Percentiles rank a stretch among this genome's conserved stretches.
Conservation (phyloP, 2,797 vertebrate genomes). For the Pogonophryne albipinna region DNA sequence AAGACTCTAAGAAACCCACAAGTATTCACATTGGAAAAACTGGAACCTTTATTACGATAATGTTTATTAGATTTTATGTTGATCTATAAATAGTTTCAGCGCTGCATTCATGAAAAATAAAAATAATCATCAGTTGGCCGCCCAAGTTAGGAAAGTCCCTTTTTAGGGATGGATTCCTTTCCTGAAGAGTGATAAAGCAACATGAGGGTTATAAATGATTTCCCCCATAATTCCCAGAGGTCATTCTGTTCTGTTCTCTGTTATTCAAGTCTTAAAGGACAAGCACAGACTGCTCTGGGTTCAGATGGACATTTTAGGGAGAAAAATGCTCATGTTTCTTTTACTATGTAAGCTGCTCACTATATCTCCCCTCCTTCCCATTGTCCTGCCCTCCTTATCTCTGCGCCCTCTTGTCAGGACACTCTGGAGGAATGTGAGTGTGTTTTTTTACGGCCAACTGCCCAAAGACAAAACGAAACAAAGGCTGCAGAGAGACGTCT, state of each 20-base stretch:
- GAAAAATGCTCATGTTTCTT: slow-evolving; percentile 67
- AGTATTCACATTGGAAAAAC: neutral
- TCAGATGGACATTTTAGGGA: slow-evolving; percentile 76
- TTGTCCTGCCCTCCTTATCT: slow-evolving; percentile 32
- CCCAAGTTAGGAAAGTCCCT: neutral
- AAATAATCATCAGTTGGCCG: neutral
- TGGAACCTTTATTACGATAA: neutral
- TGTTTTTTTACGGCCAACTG: slow-evolving; percentile 47
- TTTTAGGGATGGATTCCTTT: slow-evolving; percentile 14
- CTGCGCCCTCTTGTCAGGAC: slow-evolving; percentile 45
- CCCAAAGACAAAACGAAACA: slow-evolving; percentile 45
- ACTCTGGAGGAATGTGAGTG: slow-evolving; percentile 42
- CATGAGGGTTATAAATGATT: slow-evolving; percentile 29
- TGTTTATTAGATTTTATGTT: neutral
- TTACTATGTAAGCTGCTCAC: neutral
- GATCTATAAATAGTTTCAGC: neutral
- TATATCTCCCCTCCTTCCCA: neutral
- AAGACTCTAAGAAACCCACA: neutral
- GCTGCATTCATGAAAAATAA: neutral
- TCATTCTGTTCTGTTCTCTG: slow-evolving; percentile 25
- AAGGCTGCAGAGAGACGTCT: slow-evolving; percentile 29
- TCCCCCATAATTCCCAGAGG: slow-evolving; percentile 24
- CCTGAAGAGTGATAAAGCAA: slow-evolving; percentile 10
- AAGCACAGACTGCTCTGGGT: slow-evolving; percentile 33
- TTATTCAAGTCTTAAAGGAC: slow-evolving; percentile 63